phyloP scores from a whole-genome alignment of 2,888 invertebrate species.

The Balanococcus diminutus region DNA sequence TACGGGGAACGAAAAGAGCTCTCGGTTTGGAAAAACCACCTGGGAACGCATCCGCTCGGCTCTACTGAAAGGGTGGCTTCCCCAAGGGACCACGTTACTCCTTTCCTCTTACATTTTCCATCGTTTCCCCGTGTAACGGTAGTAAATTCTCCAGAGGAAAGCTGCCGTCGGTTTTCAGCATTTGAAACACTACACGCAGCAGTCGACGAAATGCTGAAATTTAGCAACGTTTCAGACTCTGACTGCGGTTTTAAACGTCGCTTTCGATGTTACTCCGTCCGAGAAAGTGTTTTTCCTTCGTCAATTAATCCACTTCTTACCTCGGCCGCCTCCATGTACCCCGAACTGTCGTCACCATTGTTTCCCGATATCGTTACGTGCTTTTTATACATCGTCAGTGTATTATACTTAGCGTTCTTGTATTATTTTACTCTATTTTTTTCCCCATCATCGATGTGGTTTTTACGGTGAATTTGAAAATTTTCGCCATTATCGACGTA shows the following conservation, averaged over 20 bases:
- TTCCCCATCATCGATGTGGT: not conserved
- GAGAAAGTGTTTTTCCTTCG: conserved; percentile 28
- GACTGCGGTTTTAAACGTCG: conserved; percentile 51
- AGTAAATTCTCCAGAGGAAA: conserved; percentile 45
- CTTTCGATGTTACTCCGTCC: conserved; percentile 48
- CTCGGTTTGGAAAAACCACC: conserved; percentile 47
- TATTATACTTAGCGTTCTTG: not conserved
- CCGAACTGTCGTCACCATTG: conserved; percentile 40
- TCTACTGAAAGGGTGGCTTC: conserved; percentile 51
- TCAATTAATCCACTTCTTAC: conserved; percentile 46
- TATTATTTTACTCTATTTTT: not conserved
- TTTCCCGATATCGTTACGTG: conserved; percentile 41
- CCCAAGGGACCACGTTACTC: conserved; percentile 46
- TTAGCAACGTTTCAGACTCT: conserved; percentile 51
- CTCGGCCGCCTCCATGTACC: not conserved
- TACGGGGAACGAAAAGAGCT: conserved; percentile 46
- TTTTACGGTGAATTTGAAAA: not conserved
- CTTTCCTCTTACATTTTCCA: conserved; percentile 43
- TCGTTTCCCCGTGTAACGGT: conserved; percentile 41
- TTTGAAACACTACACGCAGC: conserved; percentile 38
- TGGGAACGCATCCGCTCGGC: conserved; percentile 46
- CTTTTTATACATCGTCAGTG: not conserved
- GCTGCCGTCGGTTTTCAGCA: conserved; percentile 48
- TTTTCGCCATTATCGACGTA: not conserved
- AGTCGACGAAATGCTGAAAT: conserved; percentile 49